phyloP scores from a whole-genome alignment of 1,140 invertebrate genomes.

The Heliconius himera region DNA sequence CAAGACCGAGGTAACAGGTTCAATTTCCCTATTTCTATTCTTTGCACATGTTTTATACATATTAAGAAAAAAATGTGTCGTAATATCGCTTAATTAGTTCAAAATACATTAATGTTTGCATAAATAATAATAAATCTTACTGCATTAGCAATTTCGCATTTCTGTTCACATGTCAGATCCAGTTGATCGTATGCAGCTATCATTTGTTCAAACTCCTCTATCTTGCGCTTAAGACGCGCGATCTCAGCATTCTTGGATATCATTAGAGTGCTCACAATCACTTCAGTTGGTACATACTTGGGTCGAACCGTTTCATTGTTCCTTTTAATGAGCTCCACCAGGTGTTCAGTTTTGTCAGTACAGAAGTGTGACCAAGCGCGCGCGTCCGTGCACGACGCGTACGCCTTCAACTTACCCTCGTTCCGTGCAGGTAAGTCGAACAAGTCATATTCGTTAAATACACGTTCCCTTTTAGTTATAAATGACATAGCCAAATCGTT shows the following conservation, averaged over 20 bases:
- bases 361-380: constrained; percentile 75
- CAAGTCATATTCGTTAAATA: constrained; percentile 70
- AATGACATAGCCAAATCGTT: constrained; percentile 65
- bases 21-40: not conserved
- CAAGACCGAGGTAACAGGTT: not conserved
- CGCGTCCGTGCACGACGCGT: constrained; percentile 73
- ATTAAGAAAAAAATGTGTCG: no score
- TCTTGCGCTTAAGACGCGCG: constrained; percentile 69
- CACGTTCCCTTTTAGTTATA: constrained; percentile 74
- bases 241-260: constrained; percentile 77
- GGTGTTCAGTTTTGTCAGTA: constrained; percentile 70
- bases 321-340: constrained; percentile 73
- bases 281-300: constrained; percentile 76
- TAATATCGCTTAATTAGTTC: not conserved
- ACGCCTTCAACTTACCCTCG: constrained; percentile 74
- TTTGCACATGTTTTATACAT: no score
- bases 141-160: constrained; percentile 68
- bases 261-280: constrained; percentile 77
- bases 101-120: not conserved
- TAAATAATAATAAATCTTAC: constrained; percentile 50
- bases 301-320: constrained; percentile 67
- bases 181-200: constrained; percentile 69
- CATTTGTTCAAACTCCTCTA: constrained; percentile 73
- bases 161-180: constrained; percentile 70
- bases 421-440: constrained; percentile 69